Percentiles rank a stretch among this genome's conserved stretches.
Conservation (phyloP, 2,113 vertebrate species). For the Actenoides lindsayi region DNA sequence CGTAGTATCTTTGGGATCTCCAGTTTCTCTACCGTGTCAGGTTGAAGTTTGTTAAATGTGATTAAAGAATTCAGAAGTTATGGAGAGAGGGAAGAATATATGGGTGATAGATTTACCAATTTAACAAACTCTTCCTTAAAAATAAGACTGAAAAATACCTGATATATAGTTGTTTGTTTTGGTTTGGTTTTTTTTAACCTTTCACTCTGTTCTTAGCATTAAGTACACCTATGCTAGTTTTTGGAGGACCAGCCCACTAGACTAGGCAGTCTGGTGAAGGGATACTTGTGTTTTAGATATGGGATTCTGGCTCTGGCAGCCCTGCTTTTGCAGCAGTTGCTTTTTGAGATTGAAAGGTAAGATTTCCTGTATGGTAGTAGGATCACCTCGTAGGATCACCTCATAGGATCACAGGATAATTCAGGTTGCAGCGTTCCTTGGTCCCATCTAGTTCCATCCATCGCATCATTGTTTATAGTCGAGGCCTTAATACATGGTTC, state of each 20-base stretch:
- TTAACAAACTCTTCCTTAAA: not conserved
- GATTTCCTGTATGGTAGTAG: not conserved
- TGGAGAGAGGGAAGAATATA: not conserved
- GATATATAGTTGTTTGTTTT: not conserved
- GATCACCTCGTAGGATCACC: not conserved
- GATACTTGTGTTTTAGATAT: not conserved
- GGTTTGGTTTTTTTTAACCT: not conserved
- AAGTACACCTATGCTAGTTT: not conserved
- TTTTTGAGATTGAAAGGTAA: not conserved
- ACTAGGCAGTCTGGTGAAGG: not conserved
- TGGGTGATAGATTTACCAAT: not conserved
- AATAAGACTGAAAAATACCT: not conserved
- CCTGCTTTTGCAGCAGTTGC: not conserved
- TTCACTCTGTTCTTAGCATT: not conserved
- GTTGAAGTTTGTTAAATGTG: not conserved
- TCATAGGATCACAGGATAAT: not conserved
- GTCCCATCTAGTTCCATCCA: not conserved
- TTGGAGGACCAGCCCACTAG: not conserved
- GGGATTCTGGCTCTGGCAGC: not conserved
- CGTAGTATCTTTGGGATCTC: not conserved
- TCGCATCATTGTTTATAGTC: not conserved
- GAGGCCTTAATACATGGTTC: not conserved
- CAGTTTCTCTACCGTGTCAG: not conserved
- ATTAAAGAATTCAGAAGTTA: not conserved
- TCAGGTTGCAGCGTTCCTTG: not conserved